These are phyloP conservation scores for Passer domesticus DNA, from an alignment of 2,113 vertebrate genomes.

Conservation along the genomic window DNA sequence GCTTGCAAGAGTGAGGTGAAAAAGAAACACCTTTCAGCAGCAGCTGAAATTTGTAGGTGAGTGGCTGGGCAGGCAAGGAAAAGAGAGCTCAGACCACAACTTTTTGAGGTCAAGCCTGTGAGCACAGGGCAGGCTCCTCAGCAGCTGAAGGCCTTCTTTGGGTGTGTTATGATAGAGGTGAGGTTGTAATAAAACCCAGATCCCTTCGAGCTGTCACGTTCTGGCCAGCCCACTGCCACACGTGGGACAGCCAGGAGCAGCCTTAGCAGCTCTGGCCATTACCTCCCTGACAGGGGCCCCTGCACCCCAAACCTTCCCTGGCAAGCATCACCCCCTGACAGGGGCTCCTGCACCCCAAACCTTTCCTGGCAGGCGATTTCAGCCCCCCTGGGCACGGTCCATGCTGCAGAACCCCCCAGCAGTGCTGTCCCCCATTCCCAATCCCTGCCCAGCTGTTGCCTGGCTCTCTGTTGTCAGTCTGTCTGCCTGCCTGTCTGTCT, in stretches of 20 bases:
- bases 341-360: neutral
- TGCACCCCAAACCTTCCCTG: no score
- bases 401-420: fast-evolving
- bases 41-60: neutral
- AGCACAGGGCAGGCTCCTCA: neutral
- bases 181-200: neutral
- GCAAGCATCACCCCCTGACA: no score
- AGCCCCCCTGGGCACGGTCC: fast-evolving
- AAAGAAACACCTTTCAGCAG: conserved; percentile 15
- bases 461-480: neutral
- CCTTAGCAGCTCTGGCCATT: fast-evolving
- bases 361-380: fast-evolving
- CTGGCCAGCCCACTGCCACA: neutral
- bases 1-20: neutral
- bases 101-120: neutral
- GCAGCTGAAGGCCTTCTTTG: neutral
- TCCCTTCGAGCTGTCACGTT: neutral
- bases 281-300: neutral
- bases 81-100: neutral
- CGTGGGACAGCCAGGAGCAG: neutral
- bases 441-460: neutral
- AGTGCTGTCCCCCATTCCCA: neutral
- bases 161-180: neutral
- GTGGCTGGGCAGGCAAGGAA: neutral
- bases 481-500: neutral